phyloP scores from a whole-genome alignment of 2,888 invertebrate species.

The Eucera pruinosa region DNA sequence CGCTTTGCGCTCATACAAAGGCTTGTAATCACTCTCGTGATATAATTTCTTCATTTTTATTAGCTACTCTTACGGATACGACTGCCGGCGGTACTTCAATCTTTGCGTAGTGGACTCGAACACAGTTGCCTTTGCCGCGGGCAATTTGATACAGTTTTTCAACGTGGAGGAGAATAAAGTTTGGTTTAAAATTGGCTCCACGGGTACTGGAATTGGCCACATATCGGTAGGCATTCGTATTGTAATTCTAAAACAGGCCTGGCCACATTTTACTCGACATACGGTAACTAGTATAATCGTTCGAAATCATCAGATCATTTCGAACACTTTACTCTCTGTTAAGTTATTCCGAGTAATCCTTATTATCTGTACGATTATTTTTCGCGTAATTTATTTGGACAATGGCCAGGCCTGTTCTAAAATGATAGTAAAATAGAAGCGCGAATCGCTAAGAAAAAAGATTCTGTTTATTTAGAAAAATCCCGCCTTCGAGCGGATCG shows the following conservation, averaged over 20 bases:
- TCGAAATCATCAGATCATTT: too few species aligned
- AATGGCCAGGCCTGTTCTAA: too few species aligned
- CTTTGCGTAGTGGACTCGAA: constrained; percentile 90
- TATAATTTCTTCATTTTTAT: constrained; percentile 37
- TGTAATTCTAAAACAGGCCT: not conserved
- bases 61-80: constrained; percentile 94
- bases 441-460: too few species aligned
- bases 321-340: too few species aligned
- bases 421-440: too few species aligned
- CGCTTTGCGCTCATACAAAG: too few species aligned
- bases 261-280: too few species aligned
- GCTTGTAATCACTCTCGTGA: too few species aligned
- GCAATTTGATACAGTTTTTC: constrained; percentile 92
- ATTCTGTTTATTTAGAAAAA: constrained; percentile 85
- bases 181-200: constrained; percentile 90
- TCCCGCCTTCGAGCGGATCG: constrained; percentile 88
- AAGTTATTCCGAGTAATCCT: too few species aligned
- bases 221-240: constrained; percentile 88
- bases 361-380: too few species aligned
- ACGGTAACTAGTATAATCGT: too few species aligned
- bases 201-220: constrained; percentile 93
- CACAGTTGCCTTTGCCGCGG: constrained; percentile 91
- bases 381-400: too few species aligned
- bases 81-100: constrained; percentile 92
- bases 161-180: constrained; percentile 88